phyloP scores from a whole-genome alignment of 2,113 vertebrate genomes.

The Melanostigma gelatinosum region DNA sequence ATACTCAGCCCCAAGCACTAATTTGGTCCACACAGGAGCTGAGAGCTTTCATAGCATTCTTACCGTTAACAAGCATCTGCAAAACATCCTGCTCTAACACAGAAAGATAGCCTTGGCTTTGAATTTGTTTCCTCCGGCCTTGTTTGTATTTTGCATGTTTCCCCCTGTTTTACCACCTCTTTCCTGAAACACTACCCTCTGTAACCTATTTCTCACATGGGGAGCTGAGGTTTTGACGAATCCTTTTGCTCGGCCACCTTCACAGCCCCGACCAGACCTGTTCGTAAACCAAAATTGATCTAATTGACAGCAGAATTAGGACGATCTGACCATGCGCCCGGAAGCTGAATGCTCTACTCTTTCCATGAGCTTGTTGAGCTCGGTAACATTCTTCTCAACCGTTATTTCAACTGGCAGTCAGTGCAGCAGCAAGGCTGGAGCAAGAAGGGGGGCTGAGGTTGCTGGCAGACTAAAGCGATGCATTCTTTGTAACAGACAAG shows the following conservation, averaged over 20 bases:
- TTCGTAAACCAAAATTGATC: constrained; percentile 43
- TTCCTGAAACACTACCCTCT: constrained; percentile 11
- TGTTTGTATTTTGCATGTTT: constrained; percentile 27
- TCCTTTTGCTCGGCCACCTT: constrained; percentile 47
- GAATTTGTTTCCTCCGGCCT: constrained; percentile 10
- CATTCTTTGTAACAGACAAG: constrained; percentile 79
- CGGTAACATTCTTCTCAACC: constrained; percentile 65
- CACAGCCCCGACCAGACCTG: constrained; percentile 53
- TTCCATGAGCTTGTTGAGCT: constrained; percentile 51
- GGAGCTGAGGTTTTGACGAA: constrained; percentile 29
- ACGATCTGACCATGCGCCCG: constrained; percentile 46
- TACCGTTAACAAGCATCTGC: constrained; percentile 50
- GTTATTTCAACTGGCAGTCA: constrained; percentile 75
- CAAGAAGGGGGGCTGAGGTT: constrained; percentile 70
- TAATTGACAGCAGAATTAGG: constrained; percentile 54
- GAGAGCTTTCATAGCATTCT: constrained; percentile 27
- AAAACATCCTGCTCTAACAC: constrained; percentile 26
- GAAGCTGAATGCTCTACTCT: constrained; percentile 42
- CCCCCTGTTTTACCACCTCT: constrained; percentile 6
- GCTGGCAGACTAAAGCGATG: constrained; percentile 72
- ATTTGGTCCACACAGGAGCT: constrained; percentile 29
- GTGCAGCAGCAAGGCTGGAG: constrained; percentile 54
- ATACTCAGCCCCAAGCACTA: not conserved
- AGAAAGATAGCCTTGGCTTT: constrained; percentile 21
- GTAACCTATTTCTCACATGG: constrained; percentile 21